Evolutionary conservation across 2,888 invertebrate genomes (phyloP).

Genomic region (Caenorhabditis panamensis): DNA sequence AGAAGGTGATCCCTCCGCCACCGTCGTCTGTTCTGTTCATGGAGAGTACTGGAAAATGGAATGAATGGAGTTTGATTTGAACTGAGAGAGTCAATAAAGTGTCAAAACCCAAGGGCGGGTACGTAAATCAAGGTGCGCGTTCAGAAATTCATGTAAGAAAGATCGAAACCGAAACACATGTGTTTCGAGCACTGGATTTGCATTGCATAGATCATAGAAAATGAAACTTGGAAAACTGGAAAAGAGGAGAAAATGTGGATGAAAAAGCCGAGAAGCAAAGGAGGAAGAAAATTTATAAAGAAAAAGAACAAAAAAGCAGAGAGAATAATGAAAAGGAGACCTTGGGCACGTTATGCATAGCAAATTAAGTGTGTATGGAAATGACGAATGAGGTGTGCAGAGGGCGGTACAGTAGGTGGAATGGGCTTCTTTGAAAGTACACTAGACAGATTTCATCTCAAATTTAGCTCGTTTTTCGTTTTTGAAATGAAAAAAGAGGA

Average conservation of each 20-base stretch:
- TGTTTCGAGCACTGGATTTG: neutral
- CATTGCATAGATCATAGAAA: too few relatives aligned
- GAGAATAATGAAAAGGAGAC: neutral
- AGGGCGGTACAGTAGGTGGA: too few relatives aligned
- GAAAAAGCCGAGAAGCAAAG: neutral
- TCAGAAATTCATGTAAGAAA: conserved; percentile 51
- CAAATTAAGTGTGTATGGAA: conserved; percentile 32
- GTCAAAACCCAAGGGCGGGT: neutral
- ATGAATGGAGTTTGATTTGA: conserved; percentile 25
- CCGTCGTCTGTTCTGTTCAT: conserved; percentile 47
- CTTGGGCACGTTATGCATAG: conserved; percentile 33
- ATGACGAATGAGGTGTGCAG: conserved; percentile 47
- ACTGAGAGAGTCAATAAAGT: neutral
- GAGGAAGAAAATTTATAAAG: too few relatives aligned
- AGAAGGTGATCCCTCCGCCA: conserved; percentile 1
- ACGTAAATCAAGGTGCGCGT: conserved; percentile 31
- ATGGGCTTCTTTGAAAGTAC: too few relatives aligned
- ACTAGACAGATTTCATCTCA: too few relatives aligned
- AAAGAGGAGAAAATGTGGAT: conserved; percentile 24
- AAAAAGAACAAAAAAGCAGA: neutral
- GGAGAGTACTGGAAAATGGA: conserved; percentile 11
- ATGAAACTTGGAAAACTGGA: too few relatives aligned
- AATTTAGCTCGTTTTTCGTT: too few relatives aligned
- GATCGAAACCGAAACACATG: conserved; percentile 36
- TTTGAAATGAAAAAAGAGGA: too few relatives aligned